phyloP scores from a whole-genome alignment of 2,113 vertebrate species.

The Psettodes erumei region DNA sequence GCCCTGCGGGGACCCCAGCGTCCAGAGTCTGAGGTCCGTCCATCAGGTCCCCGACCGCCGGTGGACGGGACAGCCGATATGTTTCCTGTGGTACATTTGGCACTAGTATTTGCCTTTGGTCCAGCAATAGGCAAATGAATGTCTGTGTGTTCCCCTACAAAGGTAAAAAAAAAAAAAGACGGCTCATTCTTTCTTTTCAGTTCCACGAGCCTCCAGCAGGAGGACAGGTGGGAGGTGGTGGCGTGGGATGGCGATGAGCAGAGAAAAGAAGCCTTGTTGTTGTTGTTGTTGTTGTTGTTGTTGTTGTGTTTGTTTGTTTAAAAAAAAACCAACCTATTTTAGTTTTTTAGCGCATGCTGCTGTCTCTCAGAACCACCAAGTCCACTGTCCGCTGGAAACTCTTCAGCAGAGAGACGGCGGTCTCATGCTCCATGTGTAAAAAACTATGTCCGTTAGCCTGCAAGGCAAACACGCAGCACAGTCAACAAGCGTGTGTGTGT shows the following conservation, averaged over 20 bases:
- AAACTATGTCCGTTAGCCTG: constrained; percentile 99
- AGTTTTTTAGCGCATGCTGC: constrained; percentile 88
- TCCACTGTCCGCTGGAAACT: constrained; percentile 99
- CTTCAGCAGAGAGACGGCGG: constrained; percentile 98
- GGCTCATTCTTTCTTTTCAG: constrained; percentile 67
- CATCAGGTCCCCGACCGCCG: constrained; percentile 59
- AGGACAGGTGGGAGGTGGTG: constrained; percentile 58
- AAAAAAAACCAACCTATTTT: constrained; percentile 85
- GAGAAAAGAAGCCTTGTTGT: constrained; percentile 69
- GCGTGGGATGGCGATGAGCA: constrained; percentile 65
- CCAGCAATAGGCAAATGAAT: constrained; percentile 99
- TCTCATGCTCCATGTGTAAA: constrained; percentile 99
- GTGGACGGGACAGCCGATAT: constrained; percentile 80
- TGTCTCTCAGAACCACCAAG: constrained; percentile 98
- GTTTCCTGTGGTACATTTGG: constrained; percentile 95
- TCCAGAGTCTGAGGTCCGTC: constrained; percentile 53
- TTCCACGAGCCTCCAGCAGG: constrained; percentile 67
- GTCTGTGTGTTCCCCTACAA: constrained; percentile 73
- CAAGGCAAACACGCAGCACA: constrained; percentile 84
- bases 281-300: constrained; percentile 34
- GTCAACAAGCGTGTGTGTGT: constrained; percentile 80
- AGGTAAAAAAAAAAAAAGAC: constrained; percentile 46
- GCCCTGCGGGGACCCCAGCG: constrained; percentile 62
- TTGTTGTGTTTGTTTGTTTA: constrained; percentile 72
- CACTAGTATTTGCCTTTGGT: constrained; percentile 99